These are phyloP conservation scores for Volucella inanis DNA, from an alignment of 2,888 invertebrate species.

Conservation along the genomic window DNA sequence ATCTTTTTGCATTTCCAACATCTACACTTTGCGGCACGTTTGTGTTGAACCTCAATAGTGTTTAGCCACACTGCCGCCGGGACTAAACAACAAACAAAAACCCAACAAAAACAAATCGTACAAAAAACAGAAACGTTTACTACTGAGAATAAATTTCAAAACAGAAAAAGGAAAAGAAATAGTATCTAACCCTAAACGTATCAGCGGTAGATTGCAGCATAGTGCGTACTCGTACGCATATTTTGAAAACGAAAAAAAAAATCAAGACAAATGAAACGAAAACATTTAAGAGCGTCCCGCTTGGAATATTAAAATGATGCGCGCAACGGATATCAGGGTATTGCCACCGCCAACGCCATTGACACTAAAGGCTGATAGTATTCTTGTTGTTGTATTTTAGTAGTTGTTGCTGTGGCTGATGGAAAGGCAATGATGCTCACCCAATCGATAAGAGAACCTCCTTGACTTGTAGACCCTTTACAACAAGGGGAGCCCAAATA, in stretches of 20 bases:
- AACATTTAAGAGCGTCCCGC: constrained; percentile 30
- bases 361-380: constrained; percentile 56
- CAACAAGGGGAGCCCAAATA: not conserved
- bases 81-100: constrained; percentile 14
- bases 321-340: constrained; percentile 59
- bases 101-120: not conserved
- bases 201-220: constrained; percentile 14
- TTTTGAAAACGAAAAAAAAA: constrained; percentile 26
- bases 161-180: constrained; percentile 32
- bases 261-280: constrained; percentile 14
- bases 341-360: constrained; percentile 51
- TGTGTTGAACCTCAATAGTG: not conserved
- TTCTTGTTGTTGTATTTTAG: constrained; percentile 33
- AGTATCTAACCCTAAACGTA: constrained; percentile 25
- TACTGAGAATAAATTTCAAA: constrained; percentile 27
- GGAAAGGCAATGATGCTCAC: constrained; percentile 49
- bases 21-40: constrained; percentile 27
- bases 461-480: not conserved
- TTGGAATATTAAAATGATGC: constrained; percentile 60
- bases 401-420: constrained; percentile 42
- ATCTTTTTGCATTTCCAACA: constrained; percentile 2
- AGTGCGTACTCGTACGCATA: constrained; percentile 5
- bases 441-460: constrained; percentile 40
- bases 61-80: not conserved
- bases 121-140: constrained; percentile 1